phyloP scores from a whole-genome alignment of 2,113 vertebrate genomes.

The Gulo gulo region DNA sequence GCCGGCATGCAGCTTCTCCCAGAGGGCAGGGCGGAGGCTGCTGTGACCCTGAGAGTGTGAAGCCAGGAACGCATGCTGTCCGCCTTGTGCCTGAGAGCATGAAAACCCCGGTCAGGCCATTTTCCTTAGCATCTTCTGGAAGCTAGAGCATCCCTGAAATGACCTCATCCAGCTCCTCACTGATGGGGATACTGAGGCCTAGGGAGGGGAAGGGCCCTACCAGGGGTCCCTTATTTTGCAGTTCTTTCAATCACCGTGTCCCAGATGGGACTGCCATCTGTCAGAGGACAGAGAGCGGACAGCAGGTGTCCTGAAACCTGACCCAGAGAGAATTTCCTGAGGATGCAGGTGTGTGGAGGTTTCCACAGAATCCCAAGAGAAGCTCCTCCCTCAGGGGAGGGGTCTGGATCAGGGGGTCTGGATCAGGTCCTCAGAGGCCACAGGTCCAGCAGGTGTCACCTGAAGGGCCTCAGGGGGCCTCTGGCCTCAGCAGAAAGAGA shows the following conservation, averaged over 20 bases:
- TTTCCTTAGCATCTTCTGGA: background rate
- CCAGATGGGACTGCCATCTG: background rate
- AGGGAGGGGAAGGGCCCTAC: background rate
- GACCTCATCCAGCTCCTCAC: background rate
- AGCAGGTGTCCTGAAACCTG: no score
- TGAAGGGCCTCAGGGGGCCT: no score
- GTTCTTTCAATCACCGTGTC: background rate
- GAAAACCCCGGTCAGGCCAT: no score
- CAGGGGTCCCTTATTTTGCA: background rate
- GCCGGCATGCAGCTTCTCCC: background rate
- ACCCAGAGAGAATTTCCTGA: background rate
- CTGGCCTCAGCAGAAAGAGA: background rate
- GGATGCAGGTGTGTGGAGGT: background rate
- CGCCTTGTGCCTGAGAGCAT: background rate
- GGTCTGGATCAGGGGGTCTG: no score
- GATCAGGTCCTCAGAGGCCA: background rate
- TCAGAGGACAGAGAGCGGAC: background rate
- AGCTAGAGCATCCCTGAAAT: background rate
- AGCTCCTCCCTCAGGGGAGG: background rate
- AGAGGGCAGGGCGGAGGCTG: background rate
- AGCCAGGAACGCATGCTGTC: background rate
- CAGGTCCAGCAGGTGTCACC: no score
- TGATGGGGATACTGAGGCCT: background rate
- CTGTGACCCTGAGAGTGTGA: background rate
- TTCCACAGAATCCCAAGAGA: background rate